Percentiles rank a stretch among this genome's conserved stretches.
Evolutionary conservation across 2,797 vertebrate genomes (phyloP).

Genomic region (Enteromius anoplus): DNA sequence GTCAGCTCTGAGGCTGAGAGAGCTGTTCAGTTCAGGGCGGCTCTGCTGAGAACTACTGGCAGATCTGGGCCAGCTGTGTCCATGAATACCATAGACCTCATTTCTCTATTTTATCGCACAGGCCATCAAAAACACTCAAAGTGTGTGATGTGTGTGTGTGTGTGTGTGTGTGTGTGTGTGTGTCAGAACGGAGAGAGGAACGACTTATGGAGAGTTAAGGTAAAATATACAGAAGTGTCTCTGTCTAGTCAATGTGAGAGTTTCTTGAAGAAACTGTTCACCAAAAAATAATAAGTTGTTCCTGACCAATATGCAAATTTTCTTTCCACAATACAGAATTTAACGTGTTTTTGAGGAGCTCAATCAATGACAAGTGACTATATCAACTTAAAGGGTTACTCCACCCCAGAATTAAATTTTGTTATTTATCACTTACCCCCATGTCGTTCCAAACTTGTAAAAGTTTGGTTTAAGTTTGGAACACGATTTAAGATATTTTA

Average conservation of each 20-base stretch:
- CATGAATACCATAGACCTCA: constrained; percentile 59
- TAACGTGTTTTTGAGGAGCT: too few species aligned
- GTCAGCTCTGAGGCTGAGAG: constrained; percentile 48
- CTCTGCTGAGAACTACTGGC: constrained; percentile 54
- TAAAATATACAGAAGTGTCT: constrained; percentile 15
- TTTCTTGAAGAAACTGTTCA: neutral
- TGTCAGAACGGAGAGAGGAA: constrained; percentile 3
- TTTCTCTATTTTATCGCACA: constrained; percentile 58
- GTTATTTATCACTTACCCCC: neutral
- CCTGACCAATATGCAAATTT: too few species aligned
- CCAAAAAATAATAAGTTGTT: neutral
- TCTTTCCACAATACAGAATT: too few species aligned
- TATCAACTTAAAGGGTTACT: too few species aligned
- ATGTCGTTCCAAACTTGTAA: neutral
- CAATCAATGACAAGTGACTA: too few species aligned
- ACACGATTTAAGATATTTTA: too few species aligned
- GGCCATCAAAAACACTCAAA: constrained; percentile 43
- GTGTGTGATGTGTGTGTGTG: constrained; percentile 23
- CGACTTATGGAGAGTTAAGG: neutral
- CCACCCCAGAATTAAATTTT: neutral
- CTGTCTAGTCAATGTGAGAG: neutral
- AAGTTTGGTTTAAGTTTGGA: too few species aligned
- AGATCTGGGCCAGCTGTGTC: constrained; percentile 61
- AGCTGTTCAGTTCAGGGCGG: constrained; percentile 41
- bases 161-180: constrained; percentile 13